Base-by-base conservation (phyloP, 2,797 vertebrate genomes). In the Distichodus sexfasciatus region DNA sequence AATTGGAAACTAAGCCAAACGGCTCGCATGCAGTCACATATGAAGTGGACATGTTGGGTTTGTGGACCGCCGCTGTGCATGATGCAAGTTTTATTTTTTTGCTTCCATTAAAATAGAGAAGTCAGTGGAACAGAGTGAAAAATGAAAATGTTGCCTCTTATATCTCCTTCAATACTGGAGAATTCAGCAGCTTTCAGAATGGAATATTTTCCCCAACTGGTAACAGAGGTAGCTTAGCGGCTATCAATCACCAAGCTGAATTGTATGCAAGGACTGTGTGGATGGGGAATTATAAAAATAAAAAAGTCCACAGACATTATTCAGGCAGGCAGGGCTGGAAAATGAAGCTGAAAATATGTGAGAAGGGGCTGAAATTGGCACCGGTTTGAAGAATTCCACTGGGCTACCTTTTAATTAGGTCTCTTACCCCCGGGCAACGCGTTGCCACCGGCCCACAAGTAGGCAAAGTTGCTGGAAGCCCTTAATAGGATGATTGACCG, bases 401-500 rank as follows among this genome's bases (percentile, higher is more conserved):
- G 88, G 88, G 89, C 82, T 81, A 88, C 79, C 85, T 85, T 84
- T 87, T 90, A 91, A 91, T 92, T 91, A 90, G 87, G 85, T 88
- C 83, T 85, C 80, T 79, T 79, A 76, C 88, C 91, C 87, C 46
- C 74, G 80, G 86, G 89, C 82, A 46, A 43, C 76, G 76, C 72
- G 80, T 85, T 78, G 88, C 87, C 85, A 84, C 78, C 75, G 83
- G 87, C 85, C 82, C 78, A 67, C 53, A 66, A 78, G 81, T 85
- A 83, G 74, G 76, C 84, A 81, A 79, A 84, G 78, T 84, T 87
- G 79, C 86, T 86, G 80, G 78, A 82, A 85, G 82, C 74, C 63
- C 81, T 71, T 84, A 84, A 87, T 85, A 72, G 81, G 87, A 87
- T 90, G 89, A 91, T 87, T 90, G 91, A 90, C 89, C 74, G 70